Evolutionary conservation across 1,140 invertebrate genomes (phyloP).

Genomic region (Asobara japonica): DNA sequence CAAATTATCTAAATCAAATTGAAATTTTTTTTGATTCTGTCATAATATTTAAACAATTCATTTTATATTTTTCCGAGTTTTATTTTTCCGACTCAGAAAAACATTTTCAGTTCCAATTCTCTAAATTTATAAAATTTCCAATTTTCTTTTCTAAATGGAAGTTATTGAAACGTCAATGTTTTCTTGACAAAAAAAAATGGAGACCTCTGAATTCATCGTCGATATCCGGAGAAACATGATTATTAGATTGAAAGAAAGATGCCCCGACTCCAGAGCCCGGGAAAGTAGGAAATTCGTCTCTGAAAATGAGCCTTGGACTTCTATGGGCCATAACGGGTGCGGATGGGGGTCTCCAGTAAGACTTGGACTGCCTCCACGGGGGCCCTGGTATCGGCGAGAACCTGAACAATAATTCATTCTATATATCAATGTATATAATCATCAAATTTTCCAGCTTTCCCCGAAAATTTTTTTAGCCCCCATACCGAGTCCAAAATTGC

Average conservation of each 20-base stretch:
- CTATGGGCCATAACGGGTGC: constrained; percentile 66
- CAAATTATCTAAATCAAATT: no score
- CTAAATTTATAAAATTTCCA: no score
- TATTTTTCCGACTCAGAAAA: no score
- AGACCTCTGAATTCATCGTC: constrained; percentile 65
- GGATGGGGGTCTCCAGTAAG: constrained; percentile 52
- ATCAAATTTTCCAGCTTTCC: no score
- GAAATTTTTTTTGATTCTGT: no score
- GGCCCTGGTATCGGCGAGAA: constrained; percentile 42
- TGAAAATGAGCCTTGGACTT: constrained; percentile 66
- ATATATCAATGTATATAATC: no score
- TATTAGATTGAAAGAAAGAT: constrained; percentile 63
- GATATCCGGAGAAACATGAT: constrained; percentile 56
- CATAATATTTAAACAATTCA: not conserved
- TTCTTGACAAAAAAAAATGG: not conserved
- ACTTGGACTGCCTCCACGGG: constrained; percentile 59
- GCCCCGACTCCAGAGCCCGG: constrained; percentile 46
- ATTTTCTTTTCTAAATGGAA: no score
- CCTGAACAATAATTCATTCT: no score
- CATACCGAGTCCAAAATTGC: no score
- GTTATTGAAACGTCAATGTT: constrained; percentile 17
- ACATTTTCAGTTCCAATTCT: no score
- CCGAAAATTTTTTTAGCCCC: no score
- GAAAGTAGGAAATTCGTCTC: constrained; percentile 60
- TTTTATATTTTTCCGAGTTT: no score